Conservation (phyloP, 2,113 vertebrate genomes). For the Pionites leucogaster region DNA sequence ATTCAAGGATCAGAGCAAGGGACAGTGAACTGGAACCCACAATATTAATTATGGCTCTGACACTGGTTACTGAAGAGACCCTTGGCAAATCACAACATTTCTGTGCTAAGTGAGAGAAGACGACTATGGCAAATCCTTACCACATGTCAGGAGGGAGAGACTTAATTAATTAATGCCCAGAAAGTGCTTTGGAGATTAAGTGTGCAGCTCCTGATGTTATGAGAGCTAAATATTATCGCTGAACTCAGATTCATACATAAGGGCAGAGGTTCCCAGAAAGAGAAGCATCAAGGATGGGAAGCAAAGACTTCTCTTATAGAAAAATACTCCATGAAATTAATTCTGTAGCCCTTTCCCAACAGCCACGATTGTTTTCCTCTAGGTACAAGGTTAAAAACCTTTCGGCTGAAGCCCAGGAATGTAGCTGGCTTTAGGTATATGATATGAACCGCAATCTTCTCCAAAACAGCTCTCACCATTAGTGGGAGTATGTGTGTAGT, state of each 20-base stretch:
- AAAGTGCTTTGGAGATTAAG: slow-evolving; percentile 8
- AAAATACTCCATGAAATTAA: slow-evolving; percentile 26
- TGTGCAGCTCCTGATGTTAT: neutral
- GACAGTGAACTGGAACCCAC: neutral
- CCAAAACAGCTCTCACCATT: neutral
- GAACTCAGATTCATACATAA: neutral
- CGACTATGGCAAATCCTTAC: accelerated
- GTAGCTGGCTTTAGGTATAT: neutral
- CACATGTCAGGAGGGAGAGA: neutral
- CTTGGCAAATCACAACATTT: neutral
- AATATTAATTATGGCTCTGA: slow-evolving; percentile 1
- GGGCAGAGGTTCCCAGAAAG: neutral
- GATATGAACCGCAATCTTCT: neutral
- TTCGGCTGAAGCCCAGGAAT: slow-evolving; percentile 12
- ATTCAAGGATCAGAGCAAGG: neutral
- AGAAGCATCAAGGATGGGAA: neutral
- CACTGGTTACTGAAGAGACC: neutral
- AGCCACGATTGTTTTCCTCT: neutral
- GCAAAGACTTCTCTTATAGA: neutral
- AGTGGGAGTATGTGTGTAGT: neutral
- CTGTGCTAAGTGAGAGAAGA: neutral
- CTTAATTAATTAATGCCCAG: slow-evolving; percentile 22
- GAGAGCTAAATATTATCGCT: slow-evolving; percentile 1
- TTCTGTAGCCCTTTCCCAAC: neutral
- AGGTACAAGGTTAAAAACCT: neutral